Evolutionary conservation across 2,797 vertebrate genomes (phyloP), one percentile per base, ranked within the genome.

Genomic region (Sebastes diaconus): DNA sequence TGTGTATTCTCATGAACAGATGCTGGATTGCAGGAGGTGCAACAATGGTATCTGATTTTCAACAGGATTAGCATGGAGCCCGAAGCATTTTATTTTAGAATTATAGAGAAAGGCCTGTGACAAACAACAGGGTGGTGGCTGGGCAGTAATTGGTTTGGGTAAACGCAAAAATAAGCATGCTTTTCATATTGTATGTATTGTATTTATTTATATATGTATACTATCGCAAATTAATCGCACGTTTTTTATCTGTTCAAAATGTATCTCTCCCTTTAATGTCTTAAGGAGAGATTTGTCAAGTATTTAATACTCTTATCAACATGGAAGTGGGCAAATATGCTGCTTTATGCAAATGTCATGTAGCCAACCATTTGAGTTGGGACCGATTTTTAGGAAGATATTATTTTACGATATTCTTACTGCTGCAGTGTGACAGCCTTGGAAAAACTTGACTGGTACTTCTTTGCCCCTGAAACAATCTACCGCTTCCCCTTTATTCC

Each of bases 401-500:
- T 60, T 79, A 52, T 52, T 73, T 74, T 3, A 24, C 63, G 25
- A 65, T 80, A 27, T 73, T 46, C 25, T 46, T 46, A 46, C 55
- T 70, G 12, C 66, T 61, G 3, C 46, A 67, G 63, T 50, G 12
- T n/a, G 36, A 25, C 64, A 58, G 36, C 58, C 22, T 32, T 6
- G 22, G 22, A 29, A 73, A 61, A 69, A 54, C 13, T 32, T 6
- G 13, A 22, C 52, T 61, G 34, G 55, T 80, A 29, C 39, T 73
- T 71, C 76, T 61, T 65, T 81, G 61, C 55, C 58, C 25, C 73
- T 75, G 68, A 82, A 80, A 82, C 72, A 75, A 55, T 68, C 68
- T 27, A 30, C 34, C 32, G 36, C 78, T 71, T 84, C 81, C 74
- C 57, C 57, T 83, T 82, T 73, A 76, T 84, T 83, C 80, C 69